Percentiles rank a stretch among this genome's conserved stretches.
Evolutionary conservation across 1,140 invertebrate species (phyloP).

Genomic region (Cherax quadricarinatus): DNA sequence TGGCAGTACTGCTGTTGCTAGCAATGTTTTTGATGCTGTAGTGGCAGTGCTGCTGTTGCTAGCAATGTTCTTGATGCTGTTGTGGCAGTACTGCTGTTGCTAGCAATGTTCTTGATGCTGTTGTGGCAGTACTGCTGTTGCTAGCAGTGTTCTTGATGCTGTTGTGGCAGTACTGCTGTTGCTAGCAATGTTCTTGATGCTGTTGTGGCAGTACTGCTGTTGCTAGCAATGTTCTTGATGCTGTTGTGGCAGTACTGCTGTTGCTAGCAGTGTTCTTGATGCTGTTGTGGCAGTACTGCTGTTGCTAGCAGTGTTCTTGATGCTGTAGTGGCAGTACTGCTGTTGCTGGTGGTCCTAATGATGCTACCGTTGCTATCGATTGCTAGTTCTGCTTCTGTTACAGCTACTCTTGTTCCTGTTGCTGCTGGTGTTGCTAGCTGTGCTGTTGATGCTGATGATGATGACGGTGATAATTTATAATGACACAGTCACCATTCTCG

Average conservation of each 20-base stretch:
- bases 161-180: not conserved
- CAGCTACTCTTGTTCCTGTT: not conserved
- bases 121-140: not conserved
- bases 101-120: not conserved
- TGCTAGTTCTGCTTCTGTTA: not conserved
- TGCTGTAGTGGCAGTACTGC: not conserved
- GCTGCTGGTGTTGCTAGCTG: not conserved
- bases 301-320: not conserved
- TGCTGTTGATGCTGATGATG: not conserved
- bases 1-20: not conserved
- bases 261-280: no score
- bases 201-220: not conserved
- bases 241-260: no score
- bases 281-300: no score
- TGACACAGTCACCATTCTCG: no score
- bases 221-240: no score
- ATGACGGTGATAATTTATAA: not conserved
- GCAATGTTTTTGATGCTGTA: not conserved
- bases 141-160: not conserved
- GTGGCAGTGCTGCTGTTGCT: not conserved
- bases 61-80: not conserved
- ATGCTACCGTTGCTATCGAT: not conserved
- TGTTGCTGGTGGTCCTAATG: no score
- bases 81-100: not conserved
- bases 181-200: not conserved